These are phyloP conservation scores for Xestia ashworthii DNA, from an alignment of 2,888 invertebrate genomes.

Conservation along the genomic window DNA sequence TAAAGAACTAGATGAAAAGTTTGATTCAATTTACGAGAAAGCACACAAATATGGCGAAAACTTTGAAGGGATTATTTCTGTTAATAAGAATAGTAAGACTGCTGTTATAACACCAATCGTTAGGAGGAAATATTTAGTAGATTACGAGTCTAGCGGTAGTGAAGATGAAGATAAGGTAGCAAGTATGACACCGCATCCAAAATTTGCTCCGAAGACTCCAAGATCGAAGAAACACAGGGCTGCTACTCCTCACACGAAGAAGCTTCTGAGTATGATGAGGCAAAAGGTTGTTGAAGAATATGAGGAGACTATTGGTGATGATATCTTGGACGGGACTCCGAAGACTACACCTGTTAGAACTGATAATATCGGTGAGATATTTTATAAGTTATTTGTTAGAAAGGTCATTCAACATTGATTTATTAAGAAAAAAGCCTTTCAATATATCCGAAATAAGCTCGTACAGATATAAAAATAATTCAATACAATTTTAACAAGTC, in stretches of 20 bases:
- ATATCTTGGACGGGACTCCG: conserved; percentile 69
- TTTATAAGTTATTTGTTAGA: not conserved
- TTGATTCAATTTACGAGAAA: conserved; percentile 83
- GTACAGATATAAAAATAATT: not conserved
- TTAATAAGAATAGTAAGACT: conserved; percentile 81
- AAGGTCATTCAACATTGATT: not conserved
- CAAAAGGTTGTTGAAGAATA: conserved; percentile 80
- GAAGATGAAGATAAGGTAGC: conserved; percentile 72
- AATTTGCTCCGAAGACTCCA: conserved; percentile 78
- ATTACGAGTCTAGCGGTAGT: conserved; percentile 84
- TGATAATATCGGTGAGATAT: conserved; percentile 73
- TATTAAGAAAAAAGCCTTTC: not conserved
- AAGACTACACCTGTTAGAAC: conserved; percentile 77
- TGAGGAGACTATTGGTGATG: conserved; percentile 74
- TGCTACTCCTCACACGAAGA: conserved; percentile 85
- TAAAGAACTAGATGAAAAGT: conserved; percentile 79
- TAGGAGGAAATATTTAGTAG: conserved; percentile 81
- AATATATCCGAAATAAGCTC: not conserved
- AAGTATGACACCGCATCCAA: conserved; percentile 76
- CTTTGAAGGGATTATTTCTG: conserved; percentile 79
- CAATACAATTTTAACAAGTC: not conserved
- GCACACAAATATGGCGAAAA: conserved; percentile 71
- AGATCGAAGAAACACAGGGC: conserved; percentile 76
- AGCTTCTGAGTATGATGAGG: conserved; percentile 76
- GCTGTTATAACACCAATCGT: conserved; percentile 85